Base-by-base conservation (phyloP, 2,797 vertebrate genomes). In the Peromyscus attwateri region DNA sequence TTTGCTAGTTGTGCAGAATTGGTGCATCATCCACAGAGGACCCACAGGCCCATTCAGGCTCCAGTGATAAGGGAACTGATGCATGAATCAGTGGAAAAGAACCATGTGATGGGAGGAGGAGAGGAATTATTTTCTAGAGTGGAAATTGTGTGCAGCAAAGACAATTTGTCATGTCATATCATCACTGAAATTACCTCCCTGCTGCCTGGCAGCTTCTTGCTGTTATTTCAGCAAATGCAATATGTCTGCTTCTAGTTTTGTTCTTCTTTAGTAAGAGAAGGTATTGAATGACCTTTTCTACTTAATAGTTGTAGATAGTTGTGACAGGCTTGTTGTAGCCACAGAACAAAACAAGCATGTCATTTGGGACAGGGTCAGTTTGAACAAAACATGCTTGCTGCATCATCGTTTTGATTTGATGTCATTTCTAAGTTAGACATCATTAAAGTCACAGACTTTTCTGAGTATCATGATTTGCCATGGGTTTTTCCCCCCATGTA, bases 211-310 rank as follows among this genome's bases (percentile, higher is more conserved):
- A 62, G 52, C n/a, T 93, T 95, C 57, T 96, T 76, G 93, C 46
- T 92, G 73, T 93, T 93, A 70, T 80, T 93, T 95, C 97, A 96
- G 64, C 91, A 77, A 98, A 96, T 77, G 68, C 95, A 97, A 87
- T 97, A 91, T 62, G 34, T 64, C 96, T 88, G 40, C 46, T 87
- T 95, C 81, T 89, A 91, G 82, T n/a, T 95, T 95, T 89, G 62
- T 95, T 84, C 71, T 82, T 40, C 37, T 95, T 90, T 92, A 64
- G 57, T 68, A 94, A 95, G 37, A 91, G 62, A 95, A 80, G 82
- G 75, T 87, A 91, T 94, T 96, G 89, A 96, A 92, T 89, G 96
- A 95, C 77, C 62, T 95, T 91, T 68, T 89, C 79, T 93, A 80
- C 73, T 88, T 95, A 91, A 85, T 52, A 94, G 80, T 90, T 46